A percentile compares a stretch with the other conserved stretches of the same genome.
These are phyloP conservation scores for Calliopsis andreniformis DNA, from an alignment of 1,140 invertebrate species.

Conservation along the genomic window DNA sequence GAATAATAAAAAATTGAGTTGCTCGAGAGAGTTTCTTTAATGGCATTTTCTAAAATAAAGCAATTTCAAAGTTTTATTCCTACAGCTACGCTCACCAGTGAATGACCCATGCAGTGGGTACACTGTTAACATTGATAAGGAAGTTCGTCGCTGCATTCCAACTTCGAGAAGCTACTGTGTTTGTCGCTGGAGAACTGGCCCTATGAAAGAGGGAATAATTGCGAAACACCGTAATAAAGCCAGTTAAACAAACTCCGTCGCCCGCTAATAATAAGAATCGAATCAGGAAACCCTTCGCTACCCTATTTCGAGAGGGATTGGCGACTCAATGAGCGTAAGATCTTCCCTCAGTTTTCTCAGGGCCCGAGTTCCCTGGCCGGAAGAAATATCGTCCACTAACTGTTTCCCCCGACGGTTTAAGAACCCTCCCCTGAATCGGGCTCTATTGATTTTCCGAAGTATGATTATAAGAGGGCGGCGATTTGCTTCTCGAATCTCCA, in stretches of 20 bases:
- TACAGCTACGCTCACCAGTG: too few species aligned
- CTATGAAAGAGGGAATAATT: conserved; percentile 13
- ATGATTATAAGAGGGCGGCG: conserved; percentile 51
- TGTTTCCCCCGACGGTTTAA: conserved; percentile 54
- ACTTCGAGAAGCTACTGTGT: background rate
- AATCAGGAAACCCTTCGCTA: conserved; percentile 54
- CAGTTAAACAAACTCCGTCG: conserved; percentile 51
- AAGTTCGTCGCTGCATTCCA: background rate
- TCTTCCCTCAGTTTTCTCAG: background rate
- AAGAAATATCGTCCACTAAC: conserved; percentile 60
- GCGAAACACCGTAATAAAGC: conserved; percentile 38
- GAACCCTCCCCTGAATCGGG: conserved; percentile 32
- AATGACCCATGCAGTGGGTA: too few species aligned
- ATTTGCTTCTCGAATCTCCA: conserved; percentile 33
- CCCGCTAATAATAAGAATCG: conserved; percentile 48
- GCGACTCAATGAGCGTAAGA: conserved; percentile 15
- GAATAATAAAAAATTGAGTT: too few species aligned
- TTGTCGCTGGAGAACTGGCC: background rate
- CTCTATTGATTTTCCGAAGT: conserved; percentile 57
- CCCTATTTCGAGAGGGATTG: conserved; percentile 29
- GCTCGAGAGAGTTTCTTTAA: too few species aligned
- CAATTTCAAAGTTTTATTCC: too few species aligned
- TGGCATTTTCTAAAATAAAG: too few species aligned
- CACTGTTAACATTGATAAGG: conserved; percentile 20
- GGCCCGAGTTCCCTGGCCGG: background rate